A percentile compares a stretch with the other conserved stretches of the same genome.
phyloP scores from a whole-genome alignment of 2,113 vertebrate species.

The Entomyzon cyanotis region DNA sequence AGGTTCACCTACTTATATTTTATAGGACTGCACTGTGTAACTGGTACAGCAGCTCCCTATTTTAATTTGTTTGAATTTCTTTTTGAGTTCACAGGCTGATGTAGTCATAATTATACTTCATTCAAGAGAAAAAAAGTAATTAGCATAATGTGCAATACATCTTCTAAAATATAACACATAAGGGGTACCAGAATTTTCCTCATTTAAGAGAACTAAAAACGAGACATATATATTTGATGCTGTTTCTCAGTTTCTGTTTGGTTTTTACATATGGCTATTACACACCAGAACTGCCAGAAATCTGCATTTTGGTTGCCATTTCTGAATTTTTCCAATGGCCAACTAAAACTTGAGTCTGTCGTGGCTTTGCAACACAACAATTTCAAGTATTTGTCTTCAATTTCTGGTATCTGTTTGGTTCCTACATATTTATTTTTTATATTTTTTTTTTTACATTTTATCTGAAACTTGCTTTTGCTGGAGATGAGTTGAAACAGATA shows the following conservation, averaged over 20 bases:
- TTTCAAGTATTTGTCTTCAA: neutral
- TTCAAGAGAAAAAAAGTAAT: neutral
- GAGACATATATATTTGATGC: neutral
- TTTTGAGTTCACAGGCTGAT: neutral
- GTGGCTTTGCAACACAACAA: neutral
- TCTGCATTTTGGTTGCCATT: neutral
- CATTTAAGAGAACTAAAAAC: neutral
- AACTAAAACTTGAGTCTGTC: neutral
- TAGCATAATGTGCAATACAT: neutral
- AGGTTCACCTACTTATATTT: neutral
- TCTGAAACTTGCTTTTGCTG: neutral
- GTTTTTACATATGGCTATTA: neutral
- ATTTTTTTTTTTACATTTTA: neutral
- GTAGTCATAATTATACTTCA: neutral
- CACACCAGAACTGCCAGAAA: neutral
- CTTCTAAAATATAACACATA: neutral
- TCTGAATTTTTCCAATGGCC: neutral
- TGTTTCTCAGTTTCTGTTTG: neutral
- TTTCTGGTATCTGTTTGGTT: neutral
- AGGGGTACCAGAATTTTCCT: neutral
- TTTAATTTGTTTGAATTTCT: neutral
- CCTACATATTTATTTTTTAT: neutral
- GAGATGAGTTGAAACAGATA: neutral
- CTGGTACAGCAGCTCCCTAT: neutral
- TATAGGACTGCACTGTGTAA: neutral